Evolutionary conservation across 2,888 invertebrate species (phyloP).

Genomic region (Eurois occulta): DNA sequence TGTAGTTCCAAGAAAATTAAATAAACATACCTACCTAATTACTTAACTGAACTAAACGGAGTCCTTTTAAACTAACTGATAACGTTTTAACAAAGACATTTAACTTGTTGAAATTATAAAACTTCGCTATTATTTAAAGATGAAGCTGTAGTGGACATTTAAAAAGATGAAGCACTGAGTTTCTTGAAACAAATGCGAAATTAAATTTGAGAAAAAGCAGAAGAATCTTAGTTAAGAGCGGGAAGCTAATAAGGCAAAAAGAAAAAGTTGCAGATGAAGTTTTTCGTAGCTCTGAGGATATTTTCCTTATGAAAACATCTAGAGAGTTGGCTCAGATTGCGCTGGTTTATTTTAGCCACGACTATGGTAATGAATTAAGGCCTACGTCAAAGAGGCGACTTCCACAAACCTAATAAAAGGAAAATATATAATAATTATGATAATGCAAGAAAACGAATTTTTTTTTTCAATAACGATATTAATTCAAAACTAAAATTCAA

Average conservation of each 20-base stretch:
- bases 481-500: too few relatives aligned
- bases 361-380: constrained; percentile 76
- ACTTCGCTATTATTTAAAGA: constrained; percentile 57
- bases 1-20: constrained; percentile 24
- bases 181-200: constrained; percentile 74
- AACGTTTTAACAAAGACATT: constrained; percentile 43
- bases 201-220: constrained; percentile 80
- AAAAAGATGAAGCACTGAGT: constrained; percentile 69
- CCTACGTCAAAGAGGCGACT: too few relatives aligned
- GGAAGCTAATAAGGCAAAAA: constrained; percentile 82
- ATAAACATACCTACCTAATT: constrained; percentile 40
- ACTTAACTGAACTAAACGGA: constrained; percentile 39
- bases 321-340: constrained; percentile 78
- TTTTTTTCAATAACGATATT: too few relatives aligned
- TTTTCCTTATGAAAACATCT: constrained; percentile 84
- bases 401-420: too few relatives aligned
- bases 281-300: constrained; percentile 81
- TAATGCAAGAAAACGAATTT: too few relatives aligned
- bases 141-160: constrained; percentile 69
- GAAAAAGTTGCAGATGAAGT: constrained; percentile 83
- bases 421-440: too few relatives aligned
- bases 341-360: constrained; percentile 74
- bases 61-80: constrained; percentile 34
- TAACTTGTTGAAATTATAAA: constrained; percentile 51
- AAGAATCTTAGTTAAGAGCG: constrained; percentile 82